These are phyloP conservation scores for Trissolcus brochymenae DNA, from an alignment of 2,888 invertebrate species.

Conservation along the genomic window DNA sequence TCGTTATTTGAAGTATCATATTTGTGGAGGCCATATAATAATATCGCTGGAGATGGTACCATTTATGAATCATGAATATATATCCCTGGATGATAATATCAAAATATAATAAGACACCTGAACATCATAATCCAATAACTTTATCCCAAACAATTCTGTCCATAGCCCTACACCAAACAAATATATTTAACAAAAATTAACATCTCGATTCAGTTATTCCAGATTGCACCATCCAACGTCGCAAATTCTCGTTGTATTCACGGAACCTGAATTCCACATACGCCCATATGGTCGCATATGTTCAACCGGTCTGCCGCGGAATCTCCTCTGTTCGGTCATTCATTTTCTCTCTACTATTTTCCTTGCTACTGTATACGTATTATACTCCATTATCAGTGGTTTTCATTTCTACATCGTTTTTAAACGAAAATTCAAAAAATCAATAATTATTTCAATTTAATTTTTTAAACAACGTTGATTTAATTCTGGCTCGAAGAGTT, in stretches of 20 bases:
- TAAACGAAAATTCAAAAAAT: too few species aligned
- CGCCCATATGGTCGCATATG: slow-evolving; percentile 37
- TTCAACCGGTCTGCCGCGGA: slow-evolving; percentile 31
- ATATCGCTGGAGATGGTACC: too few species aligned
- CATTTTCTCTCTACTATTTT: slow-evolving; percentile 40
- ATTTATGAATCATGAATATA: too few species aligned
- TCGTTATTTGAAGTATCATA: too few species aligned
- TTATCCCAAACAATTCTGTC: slow-evolving; percentile 12
- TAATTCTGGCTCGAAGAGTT: too few species aligned
- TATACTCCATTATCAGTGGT: slow-evolving; percentile 46
- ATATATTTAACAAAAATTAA: slow-evolving; percentile 45
- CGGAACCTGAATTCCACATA: slow-evolving; percentile 64
- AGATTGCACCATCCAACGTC: slow-evolving; percentile 29
- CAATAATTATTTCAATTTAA: too few species aligned
- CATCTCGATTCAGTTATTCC: slow-evolving; percentile 35
- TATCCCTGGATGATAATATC: neutral
- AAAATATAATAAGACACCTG: slow-evolving; percentile 18
- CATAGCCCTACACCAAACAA: slow-evolving; percentile 14
- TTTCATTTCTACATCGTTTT: slow-evolving; percentile 18
- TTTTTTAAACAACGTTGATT: too few species aligned
- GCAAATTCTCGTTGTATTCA: slow-evolving; percentile 74
- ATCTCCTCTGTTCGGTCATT: slow-evolving; percentile 35
- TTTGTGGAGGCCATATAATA: too few species aligned
- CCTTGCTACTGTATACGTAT: slow-evolving; percentile 22
- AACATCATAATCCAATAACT: slow-evolving; percentile 23